phyloP scores from a whole-genome alignment of 2,888 invertebrate genomes.

The Mechanitis messenoides region DNA sequence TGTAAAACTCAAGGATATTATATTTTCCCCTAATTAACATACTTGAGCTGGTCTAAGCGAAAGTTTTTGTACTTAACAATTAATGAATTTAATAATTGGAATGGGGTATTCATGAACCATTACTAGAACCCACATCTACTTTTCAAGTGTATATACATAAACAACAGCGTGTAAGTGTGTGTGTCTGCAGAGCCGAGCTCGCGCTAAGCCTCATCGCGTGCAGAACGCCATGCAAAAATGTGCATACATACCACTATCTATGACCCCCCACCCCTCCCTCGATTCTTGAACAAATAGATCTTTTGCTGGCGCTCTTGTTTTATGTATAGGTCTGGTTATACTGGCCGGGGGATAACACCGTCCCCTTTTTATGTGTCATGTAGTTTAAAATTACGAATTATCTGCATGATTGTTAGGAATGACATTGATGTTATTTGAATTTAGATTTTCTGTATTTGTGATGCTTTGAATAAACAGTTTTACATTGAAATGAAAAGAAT shows the following conservation, averaged over 20 bases:
- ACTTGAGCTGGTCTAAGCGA: no score
- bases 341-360: slow-evolving; percentile 49
- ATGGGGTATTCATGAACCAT: neutral
- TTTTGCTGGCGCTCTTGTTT: slow-evolving; percentile 39
- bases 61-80: neutral
- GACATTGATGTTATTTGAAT: slow-evolving; percentile 21
- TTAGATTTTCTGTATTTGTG: slow-evolving; percentile 10
- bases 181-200: slow-evolving; percentile 62
- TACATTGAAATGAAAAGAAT: neutral
- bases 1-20: no score
- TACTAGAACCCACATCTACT: neutral
- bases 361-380: slow-evolving; percentile 62
- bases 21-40: no score
- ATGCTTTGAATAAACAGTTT: neutral
- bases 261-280: slow-evolving; percentile 51
- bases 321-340: slow-evolving; percentile 51
- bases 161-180: slow-evolving; percentile 37
- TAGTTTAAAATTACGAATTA: slow-evolving; percentile 33
- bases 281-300: slow-evolving; percentile 44
- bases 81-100: neutral
- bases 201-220: slow-evolving; percentile 58
- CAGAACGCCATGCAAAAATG: slow-evolving; percentile 71
- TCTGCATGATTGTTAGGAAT: slow-evolving; percentile 30
- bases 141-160: slow-evolving; percentile 2
- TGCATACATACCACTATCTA: slow-evolving; percentile 57